Conservation (phyloP, 2,888 invertebrate genomes). For the Heliconius charithonia region DNA sequence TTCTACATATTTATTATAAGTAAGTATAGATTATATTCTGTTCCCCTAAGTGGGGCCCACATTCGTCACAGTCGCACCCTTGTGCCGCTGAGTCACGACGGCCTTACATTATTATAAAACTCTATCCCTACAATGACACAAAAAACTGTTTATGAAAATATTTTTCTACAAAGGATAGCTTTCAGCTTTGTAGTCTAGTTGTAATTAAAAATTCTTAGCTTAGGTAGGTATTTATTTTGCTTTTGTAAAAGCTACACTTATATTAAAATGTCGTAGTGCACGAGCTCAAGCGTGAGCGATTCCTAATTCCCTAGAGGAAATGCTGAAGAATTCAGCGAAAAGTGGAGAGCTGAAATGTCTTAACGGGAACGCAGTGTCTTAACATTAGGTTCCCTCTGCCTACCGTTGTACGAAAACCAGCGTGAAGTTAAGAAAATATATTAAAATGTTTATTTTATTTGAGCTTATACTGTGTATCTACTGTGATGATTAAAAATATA, state of each 20-base stretch:
- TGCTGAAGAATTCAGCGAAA: too few relatives aligned
- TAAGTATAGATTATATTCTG: too few relatives aligned
- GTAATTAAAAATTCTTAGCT: slow-evolving; percentile 25
- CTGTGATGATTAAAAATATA: not conserved
- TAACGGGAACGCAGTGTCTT: too few relatives aligned
- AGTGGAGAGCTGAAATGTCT: too few relatives aligned
- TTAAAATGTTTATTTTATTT: not conserved
- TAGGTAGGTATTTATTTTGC: slow-evolving; percentile 9
- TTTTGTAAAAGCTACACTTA: not conserved
- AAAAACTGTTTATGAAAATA: slow-evolving; percentile 21
- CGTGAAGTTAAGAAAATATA: not conserved
- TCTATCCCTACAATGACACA: not conserved
- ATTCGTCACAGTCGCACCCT: too few relatives aligned
- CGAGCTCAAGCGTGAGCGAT: too few relatives aligned
- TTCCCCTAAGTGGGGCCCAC: too few relatives aligned
- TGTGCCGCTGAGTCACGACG: too few relatives aligned
- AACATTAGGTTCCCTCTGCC: too few relatives aligned
- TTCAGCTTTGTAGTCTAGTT: slow-evolving; percentile 20
- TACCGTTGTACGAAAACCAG: too few relatives aligned
- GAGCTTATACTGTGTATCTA: not conserved
- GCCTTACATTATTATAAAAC: not conserved
- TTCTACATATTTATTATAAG: too few relatives aligned
- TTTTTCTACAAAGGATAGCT: slow-evolving; percentile 24
- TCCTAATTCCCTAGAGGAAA: too few relatives aligned
- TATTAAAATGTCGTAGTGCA: not conserved